Evolutionary conservation across 2,113 vertebrate species (phyloP).

Genomic region (Microcebus ravelobensis): DNA sequence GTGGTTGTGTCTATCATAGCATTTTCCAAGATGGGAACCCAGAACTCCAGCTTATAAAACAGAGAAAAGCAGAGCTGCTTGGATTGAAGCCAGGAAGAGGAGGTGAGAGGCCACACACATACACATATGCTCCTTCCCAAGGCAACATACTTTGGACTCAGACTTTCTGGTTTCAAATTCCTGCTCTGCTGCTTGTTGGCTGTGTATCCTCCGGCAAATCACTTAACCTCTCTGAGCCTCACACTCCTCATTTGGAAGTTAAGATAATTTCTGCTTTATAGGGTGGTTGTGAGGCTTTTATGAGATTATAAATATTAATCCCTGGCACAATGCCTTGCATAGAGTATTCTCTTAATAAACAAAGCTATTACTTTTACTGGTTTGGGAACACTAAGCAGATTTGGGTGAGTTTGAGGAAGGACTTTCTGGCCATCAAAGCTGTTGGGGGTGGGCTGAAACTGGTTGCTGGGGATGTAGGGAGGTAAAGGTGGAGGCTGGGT

Average conservation of each 20-base stretch:
- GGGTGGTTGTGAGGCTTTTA: background rate
- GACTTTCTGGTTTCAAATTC: background rate
- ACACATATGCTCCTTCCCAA: background rate
- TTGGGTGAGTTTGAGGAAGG: conserved; percentile 1
- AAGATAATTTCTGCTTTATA: conserved; percentile 51
- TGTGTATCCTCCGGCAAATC: background rate
- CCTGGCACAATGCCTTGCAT: background rate
- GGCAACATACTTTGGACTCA: conserved; percentile 14
- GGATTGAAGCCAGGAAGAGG: background rate
- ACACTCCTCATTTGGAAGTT: conserved; percentile 28
- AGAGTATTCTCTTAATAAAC: conserved; percentile 8
- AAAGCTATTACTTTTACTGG: conserved; percentile 11
- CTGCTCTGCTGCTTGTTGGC: background rate
- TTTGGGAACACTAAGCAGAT: conserved; percentile 11
- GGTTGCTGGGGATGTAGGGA: background rate
- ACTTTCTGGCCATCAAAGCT: conserved; percentile 10
- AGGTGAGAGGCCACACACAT: background rate
- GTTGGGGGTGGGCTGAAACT: conserved; percentile 30
- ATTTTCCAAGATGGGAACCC: conserved; percentile 29
- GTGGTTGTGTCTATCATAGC: conserved; percentile 14
- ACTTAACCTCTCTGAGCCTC: conserved; percentile 29
- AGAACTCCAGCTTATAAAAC: background rate
- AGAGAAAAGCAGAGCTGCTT: conserved; percentile 2
- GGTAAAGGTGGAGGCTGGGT: background rate
- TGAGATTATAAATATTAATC: background rate